Conservation (phyloP, 2,888 invertebrate genomes). For the Mythimna ferrago region DNA sequence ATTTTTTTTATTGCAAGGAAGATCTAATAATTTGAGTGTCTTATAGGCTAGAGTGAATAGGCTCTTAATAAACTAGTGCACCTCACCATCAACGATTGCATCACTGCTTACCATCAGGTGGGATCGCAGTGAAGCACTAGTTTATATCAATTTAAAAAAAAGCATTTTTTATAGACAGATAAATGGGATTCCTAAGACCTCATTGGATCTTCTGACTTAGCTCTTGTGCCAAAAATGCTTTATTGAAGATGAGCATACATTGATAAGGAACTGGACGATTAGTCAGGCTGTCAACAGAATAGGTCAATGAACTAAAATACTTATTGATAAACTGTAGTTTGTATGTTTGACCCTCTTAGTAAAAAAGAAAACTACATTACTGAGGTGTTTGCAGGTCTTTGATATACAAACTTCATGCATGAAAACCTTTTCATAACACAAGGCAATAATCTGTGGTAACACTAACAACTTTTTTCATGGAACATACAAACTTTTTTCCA, state of each 20-base stretch:
- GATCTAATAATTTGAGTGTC: too few species aligned
- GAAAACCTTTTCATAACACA: constrained; percentile 5
- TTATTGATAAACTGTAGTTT: neutral
- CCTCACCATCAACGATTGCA: too few species aligned
- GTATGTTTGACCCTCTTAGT: neutral
- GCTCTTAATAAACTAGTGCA: too few species aligned
- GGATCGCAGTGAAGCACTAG: too few species aligned
- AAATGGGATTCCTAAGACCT: too few species aligned
- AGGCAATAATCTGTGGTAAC: constrained; percentile 11
- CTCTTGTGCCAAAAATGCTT: neutral
- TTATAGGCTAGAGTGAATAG: too few species aligned
- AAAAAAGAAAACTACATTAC: neutral
- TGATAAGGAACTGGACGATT: neutral
- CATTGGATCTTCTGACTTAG: too few species aligned
- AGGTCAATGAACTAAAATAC: constrained; percentile 6
- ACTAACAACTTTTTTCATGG: neutral
- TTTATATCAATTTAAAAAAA: too few species aligned
- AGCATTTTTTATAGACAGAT: too few species aligned
- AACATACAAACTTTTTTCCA: constrained; percentile 16
- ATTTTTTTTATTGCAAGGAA: too few species aligned
- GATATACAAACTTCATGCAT: constrained; percentile 6
- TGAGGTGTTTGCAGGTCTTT: neutral
- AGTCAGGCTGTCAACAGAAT: constrained; percentile 21
- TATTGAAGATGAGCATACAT: neutral
- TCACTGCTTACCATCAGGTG: too few species aligned